Percentiles rank a stretch among this genome's conserved stretches.
Evolutionary conservation across 2,888 invertebrate genomes (phyloP).

Genomic region (Polymixis lichenea): DNA sequence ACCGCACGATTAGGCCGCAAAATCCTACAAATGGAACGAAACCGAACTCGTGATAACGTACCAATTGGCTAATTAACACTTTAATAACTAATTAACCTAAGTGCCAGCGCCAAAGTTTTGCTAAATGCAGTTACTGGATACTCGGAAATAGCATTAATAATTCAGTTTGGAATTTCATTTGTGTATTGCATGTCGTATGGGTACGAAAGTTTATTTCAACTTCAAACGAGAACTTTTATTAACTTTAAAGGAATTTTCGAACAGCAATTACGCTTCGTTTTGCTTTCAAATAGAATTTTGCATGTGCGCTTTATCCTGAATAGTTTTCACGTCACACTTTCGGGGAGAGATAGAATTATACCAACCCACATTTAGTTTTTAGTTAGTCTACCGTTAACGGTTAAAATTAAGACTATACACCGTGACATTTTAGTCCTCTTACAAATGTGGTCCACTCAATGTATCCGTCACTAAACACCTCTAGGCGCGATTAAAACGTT

Average conservation of each 20-base stretch:
- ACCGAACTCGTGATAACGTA: conserved; percentile 15
- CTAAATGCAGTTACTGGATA: conserved; percentile 31
- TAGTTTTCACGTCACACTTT: conserved; percentile 17
- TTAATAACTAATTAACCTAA: conserved; percentile 50
- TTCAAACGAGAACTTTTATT: conserved; percentile 50
- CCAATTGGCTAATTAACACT: conserved; percentile 26
- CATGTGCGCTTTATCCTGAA: conserved; percentile 1
- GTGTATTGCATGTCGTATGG: conserved; percentile 29
- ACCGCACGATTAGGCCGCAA: background rate
- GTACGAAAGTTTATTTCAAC: conserved; percentile 38
- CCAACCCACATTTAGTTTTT: background rate
- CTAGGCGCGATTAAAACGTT: too few species aligned
- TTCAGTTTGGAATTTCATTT: conserved; percentile 43
- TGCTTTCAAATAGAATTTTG: conserved; percentile 18
- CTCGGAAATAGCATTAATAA: conserved; percentile 29
- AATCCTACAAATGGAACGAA: background rate
- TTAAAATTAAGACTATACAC: background rate
- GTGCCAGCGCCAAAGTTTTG: conserved; percentile 17
- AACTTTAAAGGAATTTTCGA: conserved; percentile 26
- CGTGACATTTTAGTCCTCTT: too few species aligned
- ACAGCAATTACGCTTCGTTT: conserved; percentile 28
- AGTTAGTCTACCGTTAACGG: background rate
- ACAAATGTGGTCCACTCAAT: too few species aligned
- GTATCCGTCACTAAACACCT: too few species aligned
- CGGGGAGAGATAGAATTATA: background rate